phyloP scores from a whole-genome alignment of 2,113 vertebrate species.

The human region DNA sequence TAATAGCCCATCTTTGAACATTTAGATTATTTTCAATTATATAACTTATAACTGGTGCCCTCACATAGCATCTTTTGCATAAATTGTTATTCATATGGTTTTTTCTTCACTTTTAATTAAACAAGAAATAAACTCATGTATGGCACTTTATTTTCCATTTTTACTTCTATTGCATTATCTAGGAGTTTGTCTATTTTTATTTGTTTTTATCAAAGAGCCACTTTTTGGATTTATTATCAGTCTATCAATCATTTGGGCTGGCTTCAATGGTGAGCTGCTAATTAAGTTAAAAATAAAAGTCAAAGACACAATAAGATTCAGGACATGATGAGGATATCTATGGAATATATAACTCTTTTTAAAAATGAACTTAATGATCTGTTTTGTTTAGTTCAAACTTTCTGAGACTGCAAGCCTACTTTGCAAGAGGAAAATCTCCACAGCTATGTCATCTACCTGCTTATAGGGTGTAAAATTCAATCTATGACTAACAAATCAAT shows the following conservation, averaged over 20 bases:
- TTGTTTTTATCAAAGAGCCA: background rate
- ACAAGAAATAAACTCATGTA: background rate
- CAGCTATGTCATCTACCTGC: background rate
- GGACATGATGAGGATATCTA: background rate
- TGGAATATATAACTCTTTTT: background rate
- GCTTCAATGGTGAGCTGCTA: background rate
- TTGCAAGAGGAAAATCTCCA: background rate
- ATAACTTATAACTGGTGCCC: background rate
- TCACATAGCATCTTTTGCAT: background rate
- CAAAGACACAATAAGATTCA: background rate
- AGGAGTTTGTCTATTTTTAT: background rate
- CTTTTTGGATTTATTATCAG: background rate
- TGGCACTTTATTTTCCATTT: background rate
- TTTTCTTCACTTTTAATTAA: constrained; percentile 43
- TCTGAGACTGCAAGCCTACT: background rate
- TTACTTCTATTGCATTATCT: background rate
- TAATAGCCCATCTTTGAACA: background rate
- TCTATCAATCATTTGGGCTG: background rate
- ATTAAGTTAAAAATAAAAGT: background rate
- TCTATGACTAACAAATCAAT: background rate
- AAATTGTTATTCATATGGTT: background rate
- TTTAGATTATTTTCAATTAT: constrained; percentile 1
- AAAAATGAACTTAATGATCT: background rate
- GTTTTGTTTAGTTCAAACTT: background rate
- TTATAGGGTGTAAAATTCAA: background rate